Evolutionary conservation across 2,113 vertebrate genomes (phyloP).

Genomic region (Boulengeromyrus knoepffleri): DNA sequence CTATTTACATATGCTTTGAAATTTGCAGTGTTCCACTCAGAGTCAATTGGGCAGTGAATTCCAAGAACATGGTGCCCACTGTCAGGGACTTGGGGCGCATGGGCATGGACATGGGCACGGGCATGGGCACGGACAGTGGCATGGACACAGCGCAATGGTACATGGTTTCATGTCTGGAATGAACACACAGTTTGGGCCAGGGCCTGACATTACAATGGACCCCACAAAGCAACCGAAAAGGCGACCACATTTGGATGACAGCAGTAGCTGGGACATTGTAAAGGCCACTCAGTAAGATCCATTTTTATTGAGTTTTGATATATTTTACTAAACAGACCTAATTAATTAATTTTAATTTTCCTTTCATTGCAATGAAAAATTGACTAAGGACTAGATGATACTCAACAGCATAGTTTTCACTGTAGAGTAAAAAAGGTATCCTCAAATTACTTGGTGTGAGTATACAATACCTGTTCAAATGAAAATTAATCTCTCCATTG

Average conservation of each 20-base stretch:
- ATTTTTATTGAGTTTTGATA: not conserved
- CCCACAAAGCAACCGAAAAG: slow-evolving; percentile 58
- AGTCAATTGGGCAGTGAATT: slow-evolving; percentile 29
- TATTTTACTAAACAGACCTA: not conserved
- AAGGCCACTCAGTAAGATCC: slow-evolving; percentile 87
- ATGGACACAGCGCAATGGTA: slow-evolving; percentile 35
- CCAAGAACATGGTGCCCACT: slow-evolving; percentile 34
- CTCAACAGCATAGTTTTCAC: not conserved
- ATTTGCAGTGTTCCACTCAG: slow-evolving; percentile 39
- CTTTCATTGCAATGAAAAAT: not conserved
- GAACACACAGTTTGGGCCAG: slow-evolving; percentile 45
- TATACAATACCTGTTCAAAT: not conserved
- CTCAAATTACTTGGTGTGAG: not conserved
- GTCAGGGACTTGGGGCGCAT: slow-evolving; percentile 50
- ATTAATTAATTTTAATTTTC: not conserved
- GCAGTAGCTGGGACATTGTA: slow-evolving; percentile 82
- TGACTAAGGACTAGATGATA: not conserved
- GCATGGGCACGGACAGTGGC: slow-evolving; percentile 49
- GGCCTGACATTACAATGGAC: slow-evolving; percentile 42
- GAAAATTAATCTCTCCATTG: not conserved
- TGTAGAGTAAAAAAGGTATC: not conserved
- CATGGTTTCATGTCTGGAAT: slow-evolving; percentile 43
- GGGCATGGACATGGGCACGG: slow-evolving; percentile 49
- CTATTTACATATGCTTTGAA: not conserved
- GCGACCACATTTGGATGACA: slow-evolving; percentile 66